Evolutionary conservation across 2,888 invertebrate genomes (phyloP).

Genomic region (Lymantria monacha): DNA sequence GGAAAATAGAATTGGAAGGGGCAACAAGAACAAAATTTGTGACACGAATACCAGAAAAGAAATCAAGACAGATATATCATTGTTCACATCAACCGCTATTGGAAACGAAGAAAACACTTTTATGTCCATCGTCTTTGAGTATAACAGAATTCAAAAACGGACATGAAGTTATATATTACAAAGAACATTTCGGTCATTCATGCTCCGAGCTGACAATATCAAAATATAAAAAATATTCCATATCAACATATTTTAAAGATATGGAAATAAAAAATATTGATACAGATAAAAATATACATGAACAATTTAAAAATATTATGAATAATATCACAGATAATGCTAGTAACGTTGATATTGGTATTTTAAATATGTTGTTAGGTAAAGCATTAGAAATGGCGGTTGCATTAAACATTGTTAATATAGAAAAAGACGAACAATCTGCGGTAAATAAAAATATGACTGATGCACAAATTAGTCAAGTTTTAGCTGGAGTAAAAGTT

Average conservation of each 20-base stretch:
- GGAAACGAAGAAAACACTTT: constrained; percentile 12
- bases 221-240: constrained; percentile 41
- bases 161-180: constrained; percentile 51
- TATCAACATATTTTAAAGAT: constrained; percentile 37
- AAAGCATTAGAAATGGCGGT: constrained; percentile 57
- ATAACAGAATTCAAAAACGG: constrained; percentile 48
- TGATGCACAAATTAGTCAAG: constrained; percentile 41
- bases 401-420: constrained; percentile 34
- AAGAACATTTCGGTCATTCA: constrained; percentile 47
- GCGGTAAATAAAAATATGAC: constrained; percentile 22
- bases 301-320: constrained; percentile 52
- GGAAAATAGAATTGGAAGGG: constrained; percentile 50
- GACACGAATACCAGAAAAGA: constrained; percentile 28
- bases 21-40: constrained; percentile 39
- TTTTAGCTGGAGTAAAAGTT: constrained; percentile 31
- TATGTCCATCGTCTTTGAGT: constrained; percentile 54
- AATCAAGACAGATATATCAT: constrained; percentile 42
- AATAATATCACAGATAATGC: constrained; percentile 45
- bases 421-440: constrained; percentile 24
- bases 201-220: constrained; percentile 15
- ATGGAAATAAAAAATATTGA: constrained; percentile 13
- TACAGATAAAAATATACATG: constrained; percentile 33
- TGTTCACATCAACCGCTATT: constrained; percentile 35
- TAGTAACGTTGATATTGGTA: constrained; percentile 35
- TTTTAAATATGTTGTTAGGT: constrained; percentile 41